phyloP scores from a whole-genome alignment of 2,113 vertebrate species.

The Bombycilla garrulus region DNA sequence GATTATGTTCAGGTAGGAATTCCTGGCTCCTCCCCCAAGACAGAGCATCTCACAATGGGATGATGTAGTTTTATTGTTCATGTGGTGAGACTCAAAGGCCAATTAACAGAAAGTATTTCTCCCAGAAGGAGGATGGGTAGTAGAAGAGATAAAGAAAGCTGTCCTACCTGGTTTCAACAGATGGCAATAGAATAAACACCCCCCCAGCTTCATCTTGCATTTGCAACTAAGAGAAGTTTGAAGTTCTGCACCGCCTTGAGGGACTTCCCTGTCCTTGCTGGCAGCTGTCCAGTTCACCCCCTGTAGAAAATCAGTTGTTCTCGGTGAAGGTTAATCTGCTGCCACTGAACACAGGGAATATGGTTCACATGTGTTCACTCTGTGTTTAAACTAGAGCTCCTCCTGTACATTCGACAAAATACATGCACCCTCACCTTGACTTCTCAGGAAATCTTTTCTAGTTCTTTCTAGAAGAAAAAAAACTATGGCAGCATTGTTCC shows the following conservation, averaged over 20 bases:
- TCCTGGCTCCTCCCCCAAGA: too few species aligned
- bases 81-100: too few species aligned
- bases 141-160: too few species aligned
- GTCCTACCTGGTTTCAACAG: too few species aligned
- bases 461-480: neutral
- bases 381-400: neutral
- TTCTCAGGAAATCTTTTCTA: neutral
- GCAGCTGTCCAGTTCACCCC: rapidly evolving
- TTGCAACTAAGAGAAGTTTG: neutral
- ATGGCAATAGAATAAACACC: too few species aligned
- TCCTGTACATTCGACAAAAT: neutral
- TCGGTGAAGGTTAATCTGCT: neutral
- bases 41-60: too few species aligned
- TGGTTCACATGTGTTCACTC: neutral
- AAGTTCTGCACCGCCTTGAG: neutral
- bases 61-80: too few species aligned
- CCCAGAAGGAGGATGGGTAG: too few species aligned
- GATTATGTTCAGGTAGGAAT: too few species aligned
- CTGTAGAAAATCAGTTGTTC: neutral
- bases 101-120: too few species aligned
- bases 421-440: neutral
- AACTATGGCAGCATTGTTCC: neutral
- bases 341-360: neutral
- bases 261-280: neutral
- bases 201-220: too few species aligned